Evolutionary conservation across 2,113 vertebrate species (phyloP).

Genomic region (Toxotes jaculatrix): DNA sequence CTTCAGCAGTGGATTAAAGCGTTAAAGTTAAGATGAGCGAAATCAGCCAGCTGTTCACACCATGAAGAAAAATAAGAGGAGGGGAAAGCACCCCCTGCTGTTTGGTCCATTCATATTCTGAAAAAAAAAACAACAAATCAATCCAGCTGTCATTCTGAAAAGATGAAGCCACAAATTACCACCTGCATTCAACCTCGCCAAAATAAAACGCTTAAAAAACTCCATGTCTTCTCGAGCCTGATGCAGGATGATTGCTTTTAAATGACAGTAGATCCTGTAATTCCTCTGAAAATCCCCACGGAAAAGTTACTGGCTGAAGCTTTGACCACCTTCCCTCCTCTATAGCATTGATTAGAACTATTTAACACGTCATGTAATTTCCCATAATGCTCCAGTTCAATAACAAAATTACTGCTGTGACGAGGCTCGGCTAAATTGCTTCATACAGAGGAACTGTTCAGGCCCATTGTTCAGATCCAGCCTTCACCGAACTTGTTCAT

Average conservation of each 20-base stretch:
- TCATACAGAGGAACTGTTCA: background rate
- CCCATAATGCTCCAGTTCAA: background rate
- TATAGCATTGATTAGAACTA: conserved; percentile 5
- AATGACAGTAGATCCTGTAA: too few relatives aligned
- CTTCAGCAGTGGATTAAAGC: too few relatives aligned
- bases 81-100: too few relatives aligned
- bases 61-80: too few relatives aligned
- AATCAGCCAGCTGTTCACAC: too few relatives aligned
- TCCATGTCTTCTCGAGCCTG: background rate
- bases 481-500: background rate
- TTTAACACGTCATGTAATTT: background rate
- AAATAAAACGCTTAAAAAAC: background rate
- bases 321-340: background rate
- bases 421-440: background rate
- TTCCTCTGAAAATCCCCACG: too few relatives aligned
- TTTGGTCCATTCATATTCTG: too few relatives aligned
- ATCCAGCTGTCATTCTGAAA: background rate
- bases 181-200: background rate
- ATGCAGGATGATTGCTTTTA: background rate
- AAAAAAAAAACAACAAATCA: background rate
- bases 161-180: background rate
- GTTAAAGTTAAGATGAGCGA: too few relatives aligned
- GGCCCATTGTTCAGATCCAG: background rate
- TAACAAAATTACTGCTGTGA: background rate
- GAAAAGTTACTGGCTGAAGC: background rate